Conservation (phyloP, 2,113 vertebrate species). For the Natator depressus region DNA sequence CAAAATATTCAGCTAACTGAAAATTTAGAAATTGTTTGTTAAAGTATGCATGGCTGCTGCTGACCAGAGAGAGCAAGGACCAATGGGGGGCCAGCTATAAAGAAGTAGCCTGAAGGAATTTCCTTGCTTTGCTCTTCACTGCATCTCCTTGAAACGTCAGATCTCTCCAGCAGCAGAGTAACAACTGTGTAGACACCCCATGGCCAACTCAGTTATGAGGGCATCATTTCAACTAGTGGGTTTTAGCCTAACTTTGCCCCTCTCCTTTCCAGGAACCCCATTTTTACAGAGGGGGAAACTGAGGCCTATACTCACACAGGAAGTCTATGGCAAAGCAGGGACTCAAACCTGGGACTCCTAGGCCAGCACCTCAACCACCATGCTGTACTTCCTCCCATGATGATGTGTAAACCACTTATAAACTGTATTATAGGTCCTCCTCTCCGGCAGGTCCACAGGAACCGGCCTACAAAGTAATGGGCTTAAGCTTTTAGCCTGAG, state of each 20-base stretch:
- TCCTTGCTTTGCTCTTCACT: not conserved
- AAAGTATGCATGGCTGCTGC: not conserved
- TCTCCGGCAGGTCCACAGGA: not conserved
- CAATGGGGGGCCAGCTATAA: not conserved
- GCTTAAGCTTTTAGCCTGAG: not conserved
- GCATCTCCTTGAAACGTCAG: not conserved
- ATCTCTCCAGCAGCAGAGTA: not conserved
- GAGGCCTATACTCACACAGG: no score
- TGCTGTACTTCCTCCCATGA: no score
- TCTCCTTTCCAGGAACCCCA: not conserved
- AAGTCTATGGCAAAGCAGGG: not conserved
- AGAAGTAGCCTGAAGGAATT: not conserved
- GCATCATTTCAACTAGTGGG: not conserved
- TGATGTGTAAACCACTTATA: not conserved
- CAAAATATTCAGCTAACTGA: slow-evolving; percentile 9
- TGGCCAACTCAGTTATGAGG: no score
- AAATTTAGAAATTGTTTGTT: not conserved
- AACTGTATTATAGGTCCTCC: no score
- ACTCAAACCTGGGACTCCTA: no score
- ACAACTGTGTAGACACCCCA: no score
- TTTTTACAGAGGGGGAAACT: not conserved
- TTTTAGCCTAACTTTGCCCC: not conserved
- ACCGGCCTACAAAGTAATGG: not conserved
- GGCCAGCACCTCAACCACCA: no score
- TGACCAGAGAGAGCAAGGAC: not conserved